Conservation (phyloP, 2,797 vertebrate genomes). For the Hafferia zeledoni region DNA sequence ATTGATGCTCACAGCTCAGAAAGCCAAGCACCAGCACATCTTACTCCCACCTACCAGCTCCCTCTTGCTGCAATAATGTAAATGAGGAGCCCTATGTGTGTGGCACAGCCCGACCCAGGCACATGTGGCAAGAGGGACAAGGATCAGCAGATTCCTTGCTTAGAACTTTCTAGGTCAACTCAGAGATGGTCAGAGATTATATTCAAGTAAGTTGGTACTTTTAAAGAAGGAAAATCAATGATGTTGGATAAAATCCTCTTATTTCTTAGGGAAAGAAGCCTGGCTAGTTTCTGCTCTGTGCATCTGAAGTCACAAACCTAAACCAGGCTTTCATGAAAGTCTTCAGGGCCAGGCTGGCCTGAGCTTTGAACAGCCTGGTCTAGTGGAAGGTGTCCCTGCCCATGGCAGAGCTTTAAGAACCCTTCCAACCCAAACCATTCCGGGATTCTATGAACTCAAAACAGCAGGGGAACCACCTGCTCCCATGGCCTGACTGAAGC, state of each 20-base stretch:
- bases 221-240: neutral
- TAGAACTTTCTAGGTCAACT: neutral
- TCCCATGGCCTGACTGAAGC: neutral
- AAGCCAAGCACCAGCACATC: neutral
- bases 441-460: neutral
- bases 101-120: neutral
- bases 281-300: neutral
- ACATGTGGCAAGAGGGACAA: neutral
- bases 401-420: neutral
- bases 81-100: neutral
- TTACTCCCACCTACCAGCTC: constrained; percentile 45
- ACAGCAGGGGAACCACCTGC: neutral
- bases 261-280: neutral
- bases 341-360: neutral
- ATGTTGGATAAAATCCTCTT: neutral
- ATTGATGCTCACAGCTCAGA: constrained; percentile 12
- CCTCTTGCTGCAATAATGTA: constrained; percentile 45
- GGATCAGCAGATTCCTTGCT: neutral
- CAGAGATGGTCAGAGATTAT: neutral
- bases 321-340: neutral
- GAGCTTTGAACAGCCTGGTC: neutral
- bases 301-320: neutral
- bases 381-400: neutral
- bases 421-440: neutral
- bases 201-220: neutral